A percentile compares a stretch with the other conserved stretches of the same genome.
phyloP scores from a whole-genome alignment of 2,113 vertebrate genomes.

The Oceanites oceanicus region DNA sequence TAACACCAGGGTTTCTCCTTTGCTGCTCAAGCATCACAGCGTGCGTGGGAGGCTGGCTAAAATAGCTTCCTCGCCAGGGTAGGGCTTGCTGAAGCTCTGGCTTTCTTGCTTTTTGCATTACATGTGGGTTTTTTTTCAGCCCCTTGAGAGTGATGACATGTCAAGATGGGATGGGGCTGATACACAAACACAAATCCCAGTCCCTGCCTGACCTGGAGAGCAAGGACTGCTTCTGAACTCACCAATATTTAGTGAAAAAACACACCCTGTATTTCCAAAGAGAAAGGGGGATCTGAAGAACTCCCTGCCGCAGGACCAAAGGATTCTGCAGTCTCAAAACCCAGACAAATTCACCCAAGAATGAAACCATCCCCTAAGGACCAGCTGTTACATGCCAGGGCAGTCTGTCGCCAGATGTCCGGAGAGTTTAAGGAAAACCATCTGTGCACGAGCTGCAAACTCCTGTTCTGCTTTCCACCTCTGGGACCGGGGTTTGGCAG shows the following conservation, averaged over 20 bases:
- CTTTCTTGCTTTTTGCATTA: background rate
- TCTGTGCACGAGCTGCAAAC: fast-evolving
- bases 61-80: constrained; percentile 16
- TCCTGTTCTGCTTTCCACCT: background rate
- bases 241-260: background rate
- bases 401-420: background rate
- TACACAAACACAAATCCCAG: background rate
- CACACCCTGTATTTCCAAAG: background rate
- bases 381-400: background rate
- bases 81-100: background rate
- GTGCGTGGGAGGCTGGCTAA: constrained; percentile 26
- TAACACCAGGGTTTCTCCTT: background rate
- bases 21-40: background rate
- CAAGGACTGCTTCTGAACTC: background rate
- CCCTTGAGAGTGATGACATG: fast-evolving
- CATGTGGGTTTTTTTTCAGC: too few species aligned
- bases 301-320: background rate
- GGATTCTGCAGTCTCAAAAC: background rate
- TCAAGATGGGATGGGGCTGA: background rate
- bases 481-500: background rate
- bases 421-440: background rate
- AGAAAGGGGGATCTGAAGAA: background rate
- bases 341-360: background rate
- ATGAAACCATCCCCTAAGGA: background rate
- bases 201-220: background rate